phyloP scores from a whole-genome alignment of 2,113 vertebrate genomes.

The Ochotona curzoniae region DNA sequence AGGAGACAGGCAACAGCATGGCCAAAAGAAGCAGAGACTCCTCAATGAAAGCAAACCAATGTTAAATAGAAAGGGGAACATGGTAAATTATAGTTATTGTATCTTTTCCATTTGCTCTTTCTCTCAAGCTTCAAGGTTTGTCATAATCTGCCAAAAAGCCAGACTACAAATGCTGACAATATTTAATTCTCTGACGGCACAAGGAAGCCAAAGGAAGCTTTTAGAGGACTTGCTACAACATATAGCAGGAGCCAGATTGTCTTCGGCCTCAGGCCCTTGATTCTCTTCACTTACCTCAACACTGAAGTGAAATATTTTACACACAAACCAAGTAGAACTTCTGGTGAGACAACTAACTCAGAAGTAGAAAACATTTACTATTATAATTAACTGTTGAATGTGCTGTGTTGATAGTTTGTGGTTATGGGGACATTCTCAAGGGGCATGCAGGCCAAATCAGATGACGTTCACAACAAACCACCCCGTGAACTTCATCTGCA shows the following conservation, averaged over 20 bases:
- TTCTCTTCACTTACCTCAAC: background rate
- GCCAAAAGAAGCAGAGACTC: background rate
- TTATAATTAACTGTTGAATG: background rate
- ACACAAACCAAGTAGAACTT: background rate
- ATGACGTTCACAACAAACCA: background rate
- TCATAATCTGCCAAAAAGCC: background rate
- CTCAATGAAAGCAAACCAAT: background rate
- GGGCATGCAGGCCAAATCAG: constrained; percentile 13
- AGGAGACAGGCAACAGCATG: background rate
- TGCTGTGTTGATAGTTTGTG: constrained; percentile 4
- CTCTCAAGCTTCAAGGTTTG: background rate
- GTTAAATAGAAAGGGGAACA: background rate
- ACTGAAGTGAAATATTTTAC: background rate
- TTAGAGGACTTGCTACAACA: background rate
- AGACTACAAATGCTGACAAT: background rate
- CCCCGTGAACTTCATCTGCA: background rate
- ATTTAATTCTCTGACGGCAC: background rate
- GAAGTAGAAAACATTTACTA: background rate
- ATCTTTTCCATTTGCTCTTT: background rate
- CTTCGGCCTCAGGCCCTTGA: background rate
- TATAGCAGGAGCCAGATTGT: background rate
- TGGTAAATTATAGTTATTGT: background rate
- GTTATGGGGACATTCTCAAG: constrained; percentile 20
- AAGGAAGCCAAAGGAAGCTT: background rate
- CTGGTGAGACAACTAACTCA: background rate